Base-by-base conservation (phyloP, 2,797 vertebrate species). In the Sphenopsis melanotis region DNA sequence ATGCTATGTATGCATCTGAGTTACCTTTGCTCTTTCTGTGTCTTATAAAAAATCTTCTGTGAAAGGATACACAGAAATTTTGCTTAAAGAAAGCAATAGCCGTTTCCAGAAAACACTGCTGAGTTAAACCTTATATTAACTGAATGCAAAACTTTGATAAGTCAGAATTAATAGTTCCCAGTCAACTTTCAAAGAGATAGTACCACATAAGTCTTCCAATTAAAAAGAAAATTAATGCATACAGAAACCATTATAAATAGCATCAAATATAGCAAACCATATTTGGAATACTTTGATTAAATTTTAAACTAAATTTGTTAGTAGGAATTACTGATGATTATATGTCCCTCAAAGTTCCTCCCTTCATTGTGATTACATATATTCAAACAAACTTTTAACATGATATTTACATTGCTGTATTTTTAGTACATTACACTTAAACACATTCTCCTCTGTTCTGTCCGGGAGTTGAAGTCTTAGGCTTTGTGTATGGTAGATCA, bases 151-250 rank as follows among this genome's bases (percentile, higher is more conserved):
- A 83, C 15, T 93, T 88, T 72, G 55, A 74, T 90, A 88, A 93
- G 49, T 93, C 52, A 84, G 53, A 90, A 91, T 93, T 82, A 95
- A 94, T 93, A 76, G 88, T 89, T 95, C 75, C 44, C 47, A 88
- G 70, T 78, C 57, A 94, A 79, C 59, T 91, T 94, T 96, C 91
- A 96, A 90, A 94, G 87, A 89, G 47, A 76, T 72, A 82, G 42
- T 82, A 82, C 80, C 21, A 79, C 17, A 30, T 64, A 93, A 92
- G 60, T 34, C 63, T 86, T 82, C 52, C 77, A 96, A 94, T 96
- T 94, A 88, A 86, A 88, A 94, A 79, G 57, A 91, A 94, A 95
- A 94, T 89, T 94, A 93, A 92, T 94, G 76, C 94, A 92, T 75
- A 83, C 32, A 86, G 65, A 94, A 95, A 41, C 39, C 19, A 66